Evolutionary conservation across 2,113 vertebrate genomes (phyloP), one percentile per base, ranked within the genome.

Genomic region (Misgurnus anguillicaudatus): DNA sequence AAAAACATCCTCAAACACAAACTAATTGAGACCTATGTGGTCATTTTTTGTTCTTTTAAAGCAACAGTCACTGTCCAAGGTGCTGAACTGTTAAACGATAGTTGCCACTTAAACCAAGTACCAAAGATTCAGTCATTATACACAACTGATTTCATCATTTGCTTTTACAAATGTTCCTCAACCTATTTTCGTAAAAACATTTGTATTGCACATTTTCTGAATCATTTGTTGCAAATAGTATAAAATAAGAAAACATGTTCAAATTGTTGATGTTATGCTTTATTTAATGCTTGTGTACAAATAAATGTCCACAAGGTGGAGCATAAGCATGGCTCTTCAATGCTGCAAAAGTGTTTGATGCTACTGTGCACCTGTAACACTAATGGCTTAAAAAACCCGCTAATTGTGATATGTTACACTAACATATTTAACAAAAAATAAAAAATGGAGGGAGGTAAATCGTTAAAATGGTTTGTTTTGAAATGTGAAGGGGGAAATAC

Each of bases 261-360:
- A 38, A 24, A 10, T 0, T n/a, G 47, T 16, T 55, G 10, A 39
- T 55, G 48, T n/a, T 17, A 1, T 69, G 21, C 17, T 69, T 36
- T 42, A 47, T 24, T 9, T 71, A 9, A 36, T 51, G 67, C 16
- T 69, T 71, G 68, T 21, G 9, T 42, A 42, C 3, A 39, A 57
- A 57, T 55, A 5, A 39, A 71, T 78, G 36, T 53, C 71, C 84
- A 83, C 81, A 78, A 83, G 81, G 55, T 77, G 77, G 77, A 68
- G 73, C 2, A 64, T 57, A 42, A 60, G 39, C 14, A 67, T 67
- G 19, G 39, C 48, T 67, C 9, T 53, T 31, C 17, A 24, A 65
- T 71, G 48, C 69, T 58, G 69, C 69, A 58, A 55, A 72, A 58
- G 11, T 21, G 69, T 42, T 9, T 58, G 36, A 72, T 36, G 38